Conservation (phyloP, 2,113 vertebrate species). For the Myocastor coypus region DNA sequence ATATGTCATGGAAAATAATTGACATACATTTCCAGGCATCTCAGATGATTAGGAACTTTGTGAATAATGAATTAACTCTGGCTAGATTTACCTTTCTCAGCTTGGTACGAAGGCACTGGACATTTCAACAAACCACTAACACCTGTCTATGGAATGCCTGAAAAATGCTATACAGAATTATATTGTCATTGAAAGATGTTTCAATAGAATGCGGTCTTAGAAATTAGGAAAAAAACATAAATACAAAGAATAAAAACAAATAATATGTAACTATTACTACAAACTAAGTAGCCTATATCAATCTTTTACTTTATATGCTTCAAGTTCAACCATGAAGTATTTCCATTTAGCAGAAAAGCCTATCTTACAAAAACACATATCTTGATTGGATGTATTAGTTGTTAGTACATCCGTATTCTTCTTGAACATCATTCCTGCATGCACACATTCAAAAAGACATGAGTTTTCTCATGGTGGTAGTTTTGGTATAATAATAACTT, state of each 20-base stretch:
- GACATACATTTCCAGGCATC: conserved; percentile 48
- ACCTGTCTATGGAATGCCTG: background rate
- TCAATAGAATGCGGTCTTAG: background rate
- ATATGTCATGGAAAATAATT: conserved; percentile 48
- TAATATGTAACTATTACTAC: background rate
- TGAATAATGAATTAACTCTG: conserved; percentile 31
- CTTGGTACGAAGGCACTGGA: background rate
- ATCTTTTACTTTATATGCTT: conserved; percentile 13
- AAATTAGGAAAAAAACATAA: conserved; percentile 10
- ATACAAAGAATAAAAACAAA: background rate
- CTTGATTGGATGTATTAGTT: conserved; percentile 2
- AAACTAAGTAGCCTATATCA: background rate
- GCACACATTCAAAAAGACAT: background rate
- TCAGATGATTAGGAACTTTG: background rate
- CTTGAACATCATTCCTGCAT: background rate
- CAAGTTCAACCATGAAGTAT: background rate
- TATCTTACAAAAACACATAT: conserved; percentile 16
- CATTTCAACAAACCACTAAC: conserved; percentile 15
- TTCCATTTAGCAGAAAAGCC: conserved; percentile 18
- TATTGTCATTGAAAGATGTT: background rate
- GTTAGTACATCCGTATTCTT: background rate
- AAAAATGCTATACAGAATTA: background rate
- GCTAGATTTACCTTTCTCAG: conserved; percentile 23
- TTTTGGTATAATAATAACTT: background rate
- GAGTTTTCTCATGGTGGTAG: background rate